Base-by-base conservation (phyloP, 2,888 invertebrate species). In the Acrobasis suavella region DNA sequence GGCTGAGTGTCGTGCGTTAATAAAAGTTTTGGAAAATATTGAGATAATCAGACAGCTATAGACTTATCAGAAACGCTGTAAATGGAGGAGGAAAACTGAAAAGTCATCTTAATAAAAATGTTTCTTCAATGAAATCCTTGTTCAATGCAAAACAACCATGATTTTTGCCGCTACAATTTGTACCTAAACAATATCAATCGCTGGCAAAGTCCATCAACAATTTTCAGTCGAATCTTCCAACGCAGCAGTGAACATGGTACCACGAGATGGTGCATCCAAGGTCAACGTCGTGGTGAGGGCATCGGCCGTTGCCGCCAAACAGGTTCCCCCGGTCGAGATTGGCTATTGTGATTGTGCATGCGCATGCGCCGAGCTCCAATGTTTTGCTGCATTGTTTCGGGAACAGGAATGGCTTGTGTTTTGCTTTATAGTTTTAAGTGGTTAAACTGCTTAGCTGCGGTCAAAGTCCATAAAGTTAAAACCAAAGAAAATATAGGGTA, bases 221-320 rank as follows among this genome's bases (percentile, higher is more conserved):
- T 39, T 52, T 51, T 39, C 9, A 17, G n/a, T 16, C 2, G 16
- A 16, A 16, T 10, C 32, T 55, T 49, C 14, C 38, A 12, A 55
- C 10, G 49, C 55, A 32, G 55, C 38, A 49, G 50, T 62, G 62
- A 16, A 62, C 9, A 17, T 17, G 55, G 10, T n/a, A 16, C 8
- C 38, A 1, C 9, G 32, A 16, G 38, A 37, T 50, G 50, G 37
- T 60, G 61, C 58, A 52, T 38, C 55, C 65, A 69, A 69, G 69
- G 70, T 67, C 67, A 71, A 65, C 60, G 17, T 50, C 56, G 38
- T 50, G 62, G 62, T 61, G 46, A 50, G 22, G 61, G 60, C 63
- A 50, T 60, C 59, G 64, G 65, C 65, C 56, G 64, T 62, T 60
- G 65, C 64, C 60, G 60, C 61, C 32, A 51, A 64, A 66, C 69